These are phyloP conservation scores for Leucoraja erinaceus DNA, from an alignment of 2,113 vertebrate species.

Conservation along the genomic window DNA sequence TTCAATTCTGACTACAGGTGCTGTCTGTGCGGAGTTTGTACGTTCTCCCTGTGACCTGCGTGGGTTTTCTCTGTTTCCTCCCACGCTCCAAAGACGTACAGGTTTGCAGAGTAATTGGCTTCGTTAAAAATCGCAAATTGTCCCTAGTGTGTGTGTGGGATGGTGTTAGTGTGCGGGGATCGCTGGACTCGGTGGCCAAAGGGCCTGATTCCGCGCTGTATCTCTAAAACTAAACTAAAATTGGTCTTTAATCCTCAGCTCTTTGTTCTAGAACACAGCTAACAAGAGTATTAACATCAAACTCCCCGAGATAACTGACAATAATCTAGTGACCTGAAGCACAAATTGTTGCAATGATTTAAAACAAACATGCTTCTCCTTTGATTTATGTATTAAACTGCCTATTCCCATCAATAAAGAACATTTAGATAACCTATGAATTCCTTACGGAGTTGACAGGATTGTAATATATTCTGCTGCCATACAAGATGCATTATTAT, in stretches of 20 bases:
- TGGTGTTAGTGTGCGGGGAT: too few relatives aligned
- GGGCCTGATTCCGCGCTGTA: too few relatives aligned
- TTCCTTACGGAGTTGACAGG: neutral
- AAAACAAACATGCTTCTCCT: neutral
- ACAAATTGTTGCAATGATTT: neutral
- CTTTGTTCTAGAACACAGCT: neutral
- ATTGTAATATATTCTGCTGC: conserved; percentile 3
- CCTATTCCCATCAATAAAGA: conserved; percentile 12
- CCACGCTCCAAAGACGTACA: too few relatives aligned
- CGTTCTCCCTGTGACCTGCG: too few relatives aligned
- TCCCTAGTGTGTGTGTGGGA: too few relatives aligned
- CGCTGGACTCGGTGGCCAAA: too few relatives aligned
- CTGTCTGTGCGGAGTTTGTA: too few relatives aligned
- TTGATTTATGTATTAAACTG: conserved; percentile 8
- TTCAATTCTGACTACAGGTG: too few relatives aligned
- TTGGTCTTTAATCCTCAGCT: neutral
- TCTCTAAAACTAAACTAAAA: too few relatives aligned
- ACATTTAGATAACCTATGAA: neutral
- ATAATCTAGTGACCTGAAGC: neutral
- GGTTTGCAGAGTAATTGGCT: too few relatives aligned
- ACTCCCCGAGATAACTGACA: neutral
- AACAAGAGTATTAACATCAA: neutral
- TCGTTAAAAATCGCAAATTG: too few relatives aligned
- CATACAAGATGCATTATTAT: neutral
- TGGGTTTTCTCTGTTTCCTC: too few relatives aligned